Evolutionary conservation across 2,888 invertebrate species (phyloP), one percentile per base, ranked within the genome.

Genomic region (Lasioglossum villosulum): DNA sequence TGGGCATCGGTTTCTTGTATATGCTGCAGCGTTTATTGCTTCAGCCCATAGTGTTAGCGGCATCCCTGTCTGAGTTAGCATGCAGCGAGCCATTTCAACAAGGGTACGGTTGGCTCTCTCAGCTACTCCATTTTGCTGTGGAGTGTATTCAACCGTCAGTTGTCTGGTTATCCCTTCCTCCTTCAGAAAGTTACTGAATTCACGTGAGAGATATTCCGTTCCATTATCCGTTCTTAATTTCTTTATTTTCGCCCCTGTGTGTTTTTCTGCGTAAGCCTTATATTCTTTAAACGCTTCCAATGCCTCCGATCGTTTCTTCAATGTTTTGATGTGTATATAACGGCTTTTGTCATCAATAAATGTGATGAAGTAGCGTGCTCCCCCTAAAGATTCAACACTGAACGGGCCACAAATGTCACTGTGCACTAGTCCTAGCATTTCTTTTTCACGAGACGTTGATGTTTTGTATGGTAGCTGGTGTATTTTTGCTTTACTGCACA

Each of bases 61-160:
- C n/a, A 91, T 56, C 10, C 80, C 77, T 12, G 90, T 77, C 27
- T 91, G 83, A 0, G 83, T 10, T 30, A 94, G 42, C 88, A 94
- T 90, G n/a, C 87, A 84, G 4, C 91, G 74, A 8, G 92, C 91
- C 75, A 86, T 88, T 59, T 93, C 92, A 4, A 93, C 88, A 0
- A 93, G 42, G 0, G 92, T 94, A 1, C 91, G 70, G 48, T 93
- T 93, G 14, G 89, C 74, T n/a, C 92, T 66, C 75, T 94, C 93
- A 0, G 92, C 87, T 10, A 89, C 84, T 4, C 91, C 92, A 6
- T 93, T 94, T 71, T 92, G 90, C 71, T 93, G 86, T 3, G 92
- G 92, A 2, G 87, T 92, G 66, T 93, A 89, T 1, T 90, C 86
- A 0, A 90, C 82, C 0, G 90, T 89, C 0, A 84, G 42, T 75